phyloP scores from a whole-genome alignment of 1,140 invertebrate species.

The Diorhabda carinulata region DNA sequence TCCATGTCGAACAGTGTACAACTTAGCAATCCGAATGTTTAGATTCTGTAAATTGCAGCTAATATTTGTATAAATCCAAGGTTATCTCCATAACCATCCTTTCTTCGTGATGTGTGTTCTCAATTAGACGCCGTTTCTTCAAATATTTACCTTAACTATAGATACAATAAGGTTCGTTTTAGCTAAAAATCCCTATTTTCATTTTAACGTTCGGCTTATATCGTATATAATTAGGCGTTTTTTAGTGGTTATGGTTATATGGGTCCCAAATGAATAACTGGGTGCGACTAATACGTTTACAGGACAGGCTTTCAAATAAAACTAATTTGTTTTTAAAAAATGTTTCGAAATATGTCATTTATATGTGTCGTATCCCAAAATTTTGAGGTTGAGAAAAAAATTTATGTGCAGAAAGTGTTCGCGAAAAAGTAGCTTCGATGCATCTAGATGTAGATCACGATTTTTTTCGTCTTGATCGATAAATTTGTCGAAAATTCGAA shows the following conservation, averaged over 20 bases:
- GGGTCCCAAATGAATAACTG: not conserved
- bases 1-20: not conserved
- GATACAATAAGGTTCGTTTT: conserved; percentile 14
- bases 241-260: not conserved
- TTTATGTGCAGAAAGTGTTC: too few species aligned
- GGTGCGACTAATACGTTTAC: not conserved
- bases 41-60: conserved; percentile 6
- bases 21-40: not conserved
- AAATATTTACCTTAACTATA: conserved; percentile 15
- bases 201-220: conserved; percentile 3
- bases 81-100: conserved; percentile 12
- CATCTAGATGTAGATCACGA: too few species aligned
- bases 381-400: too few species aligned
- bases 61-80: conserved; percentile 18
- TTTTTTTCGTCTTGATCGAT: too few species aligned
- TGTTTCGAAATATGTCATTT: too few species aligned
- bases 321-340: too few species aligned
- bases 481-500: too few species aligned
- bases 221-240: conserved; percentile 1
- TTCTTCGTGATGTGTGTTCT: conserved; percentile 19
- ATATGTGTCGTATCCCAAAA: too few species aligned
- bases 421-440: too few species aligned
- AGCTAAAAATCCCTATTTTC: not conserved
- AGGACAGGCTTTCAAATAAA: too few species aligned
- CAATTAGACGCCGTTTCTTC: conserved; percentile 10